Conservation (phyloP, 2,888 invertebrate genomes). For the Cantharis lateralis region DNA sequence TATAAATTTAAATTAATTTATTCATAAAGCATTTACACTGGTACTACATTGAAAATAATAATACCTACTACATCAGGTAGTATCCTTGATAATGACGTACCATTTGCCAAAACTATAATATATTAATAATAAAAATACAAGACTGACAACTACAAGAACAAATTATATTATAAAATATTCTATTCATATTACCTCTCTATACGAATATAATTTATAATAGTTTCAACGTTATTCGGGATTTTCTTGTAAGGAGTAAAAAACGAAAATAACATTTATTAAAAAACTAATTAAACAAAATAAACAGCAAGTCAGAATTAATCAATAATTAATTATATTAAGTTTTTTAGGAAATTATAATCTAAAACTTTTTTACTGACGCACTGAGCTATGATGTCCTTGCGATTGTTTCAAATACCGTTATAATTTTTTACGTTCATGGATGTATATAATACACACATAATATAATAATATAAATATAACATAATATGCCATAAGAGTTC, state of each 20-base stretch:
- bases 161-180: background rate
- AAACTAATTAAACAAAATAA: background rate
- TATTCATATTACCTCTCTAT: no score
- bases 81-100: background rate
- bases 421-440: background rate
- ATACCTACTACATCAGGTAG: background rate
- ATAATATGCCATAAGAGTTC: no score
- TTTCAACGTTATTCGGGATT: background rate
- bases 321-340: background rate
- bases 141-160: background rate
- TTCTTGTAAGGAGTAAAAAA: background rate
- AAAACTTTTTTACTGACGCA: background rate
- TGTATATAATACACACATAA: background rate
- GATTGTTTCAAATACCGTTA: background rate
- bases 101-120: background rate
- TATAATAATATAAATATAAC: no score
- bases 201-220: no score
- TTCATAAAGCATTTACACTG: background rate
- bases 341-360: background rate
- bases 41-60: background rate
- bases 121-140: background rate
- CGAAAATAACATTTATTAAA: background rate
- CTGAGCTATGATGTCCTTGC: background rate
- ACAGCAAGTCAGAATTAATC: background rate
- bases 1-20: background rate